Conservation (phyloP, 2,888 invertebrate species). For the Acanthosepion esculentum region DNA sequence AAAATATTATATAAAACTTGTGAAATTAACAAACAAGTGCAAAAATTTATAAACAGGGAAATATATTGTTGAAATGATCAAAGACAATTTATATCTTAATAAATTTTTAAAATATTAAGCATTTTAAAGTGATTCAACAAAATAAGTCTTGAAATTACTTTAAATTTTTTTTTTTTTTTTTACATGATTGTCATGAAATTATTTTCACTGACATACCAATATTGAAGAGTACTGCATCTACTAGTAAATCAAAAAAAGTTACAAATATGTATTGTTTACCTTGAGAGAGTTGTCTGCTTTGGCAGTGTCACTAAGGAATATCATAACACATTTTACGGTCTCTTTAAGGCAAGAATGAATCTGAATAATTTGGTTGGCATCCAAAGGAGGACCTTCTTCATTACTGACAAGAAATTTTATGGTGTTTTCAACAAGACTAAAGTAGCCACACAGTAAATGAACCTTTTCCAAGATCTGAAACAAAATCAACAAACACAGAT, state of each 20-base stretch:
- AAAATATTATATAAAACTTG: too few species aligned
- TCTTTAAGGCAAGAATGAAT: conserved; percentile 86
- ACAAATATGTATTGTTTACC: not conserved
- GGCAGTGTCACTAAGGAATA: conserved; percentile 58
- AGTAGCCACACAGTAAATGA: conserved; percentile 70
- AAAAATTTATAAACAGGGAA: too few species aligned
- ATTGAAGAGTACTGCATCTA: not conserved
- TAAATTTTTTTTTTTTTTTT: too few species aligned
- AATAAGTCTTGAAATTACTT: too few species aligned
- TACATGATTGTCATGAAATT: too few species aligned
- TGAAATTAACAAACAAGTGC: too few species aligned
- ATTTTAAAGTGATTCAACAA: too few species aligned
- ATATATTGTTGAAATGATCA: too few species aligned
- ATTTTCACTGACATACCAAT: not conserved
- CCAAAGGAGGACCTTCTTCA: conserved; percentile 58
- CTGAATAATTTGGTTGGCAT: conserved; percentile 84
- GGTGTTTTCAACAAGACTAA: conserved; percentile 69
- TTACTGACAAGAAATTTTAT: conserved; percentile 68
- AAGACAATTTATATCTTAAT: too few species aligned
- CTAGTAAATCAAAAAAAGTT: not conserved
- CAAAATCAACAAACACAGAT: not conserved
- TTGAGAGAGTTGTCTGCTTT: not conserved
- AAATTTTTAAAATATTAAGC: too few species aligned
- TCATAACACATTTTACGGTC: conserved; percentile 66
- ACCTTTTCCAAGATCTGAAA: conserved; percentile 60